Base-by-base conservation (phyloP, 2,888 invertebrate species). In the Agrotis puta region DNA sequence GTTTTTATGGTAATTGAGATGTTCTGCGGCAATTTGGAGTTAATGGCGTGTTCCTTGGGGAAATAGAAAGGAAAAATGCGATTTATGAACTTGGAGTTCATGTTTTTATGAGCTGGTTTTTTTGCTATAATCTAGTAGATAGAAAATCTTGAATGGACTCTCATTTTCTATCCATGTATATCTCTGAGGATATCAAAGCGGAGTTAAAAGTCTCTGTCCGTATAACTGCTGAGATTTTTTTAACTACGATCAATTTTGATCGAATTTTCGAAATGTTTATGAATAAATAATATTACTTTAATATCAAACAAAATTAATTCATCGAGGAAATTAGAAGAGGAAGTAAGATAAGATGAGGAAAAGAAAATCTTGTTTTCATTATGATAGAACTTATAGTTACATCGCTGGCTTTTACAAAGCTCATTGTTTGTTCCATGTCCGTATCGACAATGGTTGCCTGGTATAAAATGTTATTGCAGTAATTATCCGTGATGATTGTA, bases 1-100 rank as follows among this genome's bases (percentile, higher is more conserved):
- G 66, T 70, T 71, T 82, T 77, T 77, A 85, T 85, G 71, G 83
- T 77, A 74, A 85, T 84, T 73, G 82, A 81, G 81, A 81, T 85
- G 81, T 84, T 83, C 64, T 63, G 75, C 64, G 57, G 79, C 82
- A 79, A 79, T 85, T 81, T 74, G 57, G 63, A 83, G 79, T 79
- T 84, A 84, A 85, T 84, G 85, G 78, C 78, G 78, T 73, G 73
- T 56, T 77, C 68, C 63, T 79, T 82, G 58, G 67, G 77, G 78
- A 81, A 81, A 68, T 65, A 53, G 62, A 59, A 64, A 68, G 65
- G 72, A 68, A 63, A 58, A 81, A 72, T 68, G 39, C 47, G 50
- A 72, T 81, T 79, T 81, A 82, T 81, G 73, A 59, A 68, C 50
- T 33, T 56, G 33, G 43, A 65, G 68, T 77, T 81, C 48, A 43